Conservation (phyloP, 2,888 invertebrate species). For the Tenthredo distinguenda region DNA sequence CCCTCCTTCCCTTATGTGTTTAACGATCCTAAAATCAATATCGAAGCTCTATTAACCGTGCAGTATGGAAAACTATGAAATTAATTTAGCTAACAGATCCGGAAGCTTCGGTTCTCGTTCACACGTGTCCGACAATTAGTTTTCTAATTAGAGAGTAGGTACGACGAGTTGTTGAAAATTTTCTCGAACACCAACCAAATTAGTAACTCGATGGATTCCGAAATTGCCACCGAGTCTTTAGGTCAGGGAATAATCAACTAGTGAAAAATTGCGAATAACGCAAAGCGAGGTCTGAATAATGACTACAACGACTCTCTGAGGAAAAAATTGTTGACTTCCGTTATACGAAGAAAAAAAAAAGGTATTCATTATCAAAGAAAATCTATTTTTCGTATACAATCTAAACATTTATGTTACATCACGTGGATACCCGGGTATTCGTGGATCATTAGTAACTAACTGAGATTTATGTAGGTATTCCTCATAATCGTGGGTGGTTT, state of each 20-base stretch:
- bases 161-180: slow-evolving; percentile 5
- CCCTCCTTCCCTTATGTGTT: too few relatives aligned
- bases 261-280: neutral
- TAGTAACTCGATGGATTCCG: neutral
- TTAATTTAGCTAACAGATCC: neutral
- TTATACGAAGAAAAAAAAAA: neutral
- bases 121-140: neutral
- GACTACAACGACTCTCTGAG: neutral
- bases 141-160: neutral
- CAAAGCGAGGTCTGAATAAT: neutral
- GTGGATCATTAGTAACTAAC: neutral
- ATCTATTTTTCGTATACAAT: neutral
- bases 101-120: neutral
- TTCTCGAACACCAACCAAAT: neutral
- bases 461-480: neutral
- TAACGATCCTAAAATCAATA: neutral
- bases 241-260: neutral
- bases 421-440: neutral
- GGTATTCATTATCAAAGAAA: neutral
- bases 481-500: slow-evolving; percentile 1
- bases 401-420: neutral
- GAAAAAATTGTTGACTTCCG: neutral
- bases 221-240: neutral
- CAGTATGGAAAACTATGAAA: neutral
- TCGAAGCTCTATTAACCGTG: neutral